Percentiles rank a stretch among this genome's conserved stretches.
phyloP scores from a whole-genome alignment of 2,888 invertebrate genomes.

The Thereva unica region DNA sequence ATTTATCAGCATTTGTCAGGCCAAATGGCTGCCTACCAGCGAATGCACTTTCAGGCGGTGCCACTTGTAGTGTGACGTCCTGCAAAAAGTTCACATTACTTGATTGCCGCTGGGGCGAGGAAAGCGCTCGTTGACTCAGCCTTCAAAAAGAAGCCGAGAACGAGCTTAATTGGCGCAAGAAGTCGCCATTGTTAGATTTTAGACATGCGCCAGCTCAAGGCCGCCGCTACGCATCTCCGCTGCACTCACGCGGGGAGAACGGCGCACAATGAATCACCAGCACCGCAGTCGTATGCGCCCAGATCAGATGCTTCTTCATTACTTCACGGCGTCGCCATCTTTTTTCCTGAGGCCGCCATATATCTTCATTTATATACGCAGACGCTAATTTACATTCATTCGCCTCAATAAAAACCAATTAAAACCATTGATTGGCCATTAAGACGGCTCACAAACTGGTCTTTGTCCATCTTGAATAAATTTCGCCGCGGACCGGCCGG shows the following conservation, averaged over 20 bases:
- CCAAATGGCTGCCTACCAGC: constrained; percentile 17
- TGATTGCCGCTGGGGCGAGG: too few species aligned
- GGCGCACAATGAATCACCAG: constrained; percentile 12
- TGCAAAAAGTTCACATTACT: too few species aligned
- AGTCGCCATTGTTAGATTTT: too few species aligned
- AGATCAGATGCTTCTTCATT: constrained; percentile 6
- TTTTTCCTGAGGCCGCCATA: constrained; percentile 22
- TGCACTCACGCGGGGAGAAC: too few species aligned
- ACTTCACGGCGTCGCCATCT: constrained; percentile 16
- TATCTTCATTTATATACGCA: constrained; percentile 37
- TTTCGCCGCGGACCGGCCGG: not conserved
- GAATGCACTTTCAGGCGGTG: constrained; percentile 26
- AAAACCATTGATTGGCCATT: constrained; percentile 42
- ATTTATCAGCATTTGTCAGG: constrained; percentile 34
- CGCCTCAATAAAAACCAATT: constrained; percentile 43
- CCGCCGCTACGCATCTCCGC: too few species aligned
- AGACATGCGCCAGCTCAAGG: too few species aligned
- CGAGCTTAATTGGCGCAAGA: too few species aligned
- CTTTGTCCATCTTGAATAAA: constrained; percentile 21
- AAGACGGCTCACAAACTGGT: constrained; percentile 36
- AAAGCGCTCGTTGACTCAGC: too few species aligned
- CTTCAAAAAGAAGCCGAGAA: too few species aligned
- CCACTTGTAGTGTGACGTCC: too few species aligned
- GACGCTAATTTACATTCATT: constrained; percentile 41
- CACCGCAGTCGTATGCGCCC: constrained; percentile 26